Conservation (phyloP, 2,888 invertebrate genomes). For the Auanema freiburgensis region DNA sequence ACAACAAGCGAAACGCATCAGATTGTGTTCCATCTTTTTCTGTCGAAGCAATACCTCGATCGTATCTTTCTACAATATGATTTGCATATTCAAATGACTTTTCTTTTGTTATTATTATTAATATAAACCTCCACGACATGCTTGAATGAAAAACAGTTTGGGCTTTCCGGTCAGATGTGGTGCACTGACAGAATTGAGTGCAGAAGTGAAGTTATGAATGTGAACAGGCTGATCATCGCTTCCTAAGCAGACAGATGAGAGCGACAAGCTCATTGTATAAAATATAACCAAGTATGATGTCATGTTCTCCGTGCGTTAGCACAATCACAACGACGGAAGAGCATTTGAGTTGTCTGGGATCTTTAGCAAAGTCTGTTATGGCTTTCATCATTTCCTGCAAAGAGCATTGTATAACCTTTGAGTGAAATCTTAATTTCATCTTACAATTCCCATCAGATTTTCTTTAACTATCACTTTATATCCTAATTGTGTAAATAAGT, state of each 20-base stretch:
- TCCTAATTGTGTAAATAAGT: constrained; percentile 50
- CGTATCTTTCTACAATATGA: constrained; percentile 11
- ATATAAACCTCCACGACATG: constrained; percentile 62
- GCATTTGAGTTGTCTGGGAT: constrained; percentile 26
- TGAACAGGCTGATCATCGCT: constrained; percentile 43
- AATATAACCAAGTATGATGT: constrained; percentile 36
- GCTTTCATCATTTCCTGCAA: constrained; percentile 43
- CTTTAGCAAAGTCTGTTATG: constrained; percentile 41
- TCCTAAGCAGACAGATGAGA: too few species aligned
- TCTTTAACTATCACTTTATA: constrained; percentile 49
- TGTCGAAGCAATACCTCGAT: constrained; percentile 5
- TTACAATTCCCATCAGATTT: constrained; percentile 51
- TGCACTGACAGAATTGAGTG: constrained; percentile 51
- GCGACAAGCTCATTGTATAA: too few species aligned
- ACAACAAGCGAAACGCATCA: constrained; percentile 7
- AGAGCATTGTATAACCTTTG: background rate
- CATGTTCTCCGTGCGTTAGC: constrained; percentile 60
- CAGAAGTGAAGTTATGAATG: constrained; percentile 36
- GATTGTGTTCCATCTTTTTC: constrained; percentile 5
- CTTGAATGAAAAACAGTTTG: constrained; percentile 63
- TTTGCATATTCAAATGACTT: background rate
- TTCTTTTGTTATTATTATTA: background rate
- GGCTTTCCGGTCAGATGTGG: constrained; percentile 61
- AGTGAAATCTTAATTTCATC: constrained; percentile 2
- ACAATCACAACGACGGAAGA: constrained; percentile 52